Evolutionary conservation across 1,140 invertebrate species (phyloP).

Genomic region (Melipona quadrifasciata): DNA sequence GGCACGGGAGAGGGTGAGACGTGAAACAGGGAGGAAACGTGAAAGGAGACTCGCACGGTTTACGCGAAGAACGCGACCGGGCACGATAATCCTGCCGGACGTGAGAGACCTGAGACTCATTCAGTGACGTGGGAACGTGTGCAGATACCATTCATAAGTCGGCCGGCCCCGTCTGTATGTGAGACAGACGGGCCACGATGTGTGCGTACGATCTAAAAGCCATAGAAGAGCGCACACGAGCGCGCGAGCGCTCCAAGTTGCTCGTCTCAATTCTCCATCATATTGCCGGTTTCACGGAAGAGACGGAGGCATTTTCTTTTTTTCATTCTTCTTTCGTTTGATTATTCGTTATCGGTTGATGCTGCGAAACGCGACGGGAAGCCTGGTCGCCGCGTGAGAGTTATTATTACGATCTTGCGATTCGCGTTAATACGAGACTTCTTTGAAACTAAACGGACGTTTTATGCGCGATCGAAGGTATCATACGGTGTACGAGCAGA

Average conservation of each 20-base stretch:
- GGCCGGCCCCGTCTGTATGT: slow-evolving; percentile 43
- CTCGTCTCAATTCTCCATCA: slow-evolving; percentile 27
- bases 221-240: slow-evolving; percentile 34
- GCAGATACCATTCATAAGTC: slow-evolving; percentile 72
- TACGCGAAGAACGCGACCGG: slow-evolving; percentile 63
- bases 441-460: not conserved
- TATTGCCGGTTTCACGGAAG: not conserved
- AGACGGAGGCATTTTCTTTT: not conserved
- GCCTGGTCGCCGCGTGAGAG: too few species aligned
- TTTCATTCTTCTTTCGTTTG: not conserved
- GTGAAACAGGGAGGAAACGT: slow-evolving; percentile 29
- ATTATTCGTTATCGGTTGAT: not conserved
- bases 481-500: not conserved
- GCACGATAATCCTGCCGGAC: slow-evolving; percentile 63
- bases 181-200: slow-evolving; percentile 11
- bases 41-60: slow-evolving; percentile 66
- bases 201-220: slow-evolving; percentile 40
- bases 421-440: too few species aligned
- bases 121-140: slow-evolving; percentile 72
- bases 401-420: not conserved
- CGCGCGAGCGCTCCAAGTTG: not conserved
- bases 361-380: not conserved
- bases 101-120: slow-evolving; percentile 69
- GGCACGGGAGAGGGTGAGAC: not conserved
- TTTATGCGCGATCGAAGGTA: not conserved